Evolutionary conservation across 2,888 invertebrate species (phyloP).

Genomic region (Corbicula japonica): DNA sequence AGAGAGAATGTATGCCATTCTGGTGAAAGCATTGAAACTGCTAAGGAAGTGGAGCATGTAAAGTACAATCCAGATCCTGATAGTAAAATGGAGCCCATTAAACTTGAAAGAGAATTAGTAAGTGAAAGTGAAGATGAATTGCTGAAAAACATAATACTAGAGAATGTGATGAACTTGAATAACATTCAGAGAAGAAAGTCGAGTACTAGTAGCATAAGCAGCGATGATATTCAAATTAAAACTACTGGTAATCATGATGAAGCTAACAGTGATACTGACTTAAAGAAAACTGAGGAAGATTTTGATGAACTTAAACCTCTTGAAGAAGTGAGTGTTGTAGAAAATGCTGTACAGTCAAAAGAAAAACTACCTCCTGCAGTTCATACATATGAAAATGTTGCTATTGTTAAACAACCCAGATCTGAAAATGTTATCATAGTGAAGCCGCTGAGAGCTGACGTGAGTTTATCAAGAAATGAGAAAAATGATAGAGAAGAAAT

Average conservation of each 20-base stretch:
- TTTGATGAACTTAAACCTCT: neutral
- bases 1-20: no score
- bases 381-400: constrained; percentile 20
- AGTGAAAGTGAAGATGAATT: constrained; percentile 55
- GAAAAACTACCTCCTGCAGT: no score
- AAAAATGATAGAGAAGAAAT: neutral
- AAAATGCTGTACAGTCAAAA: neutral
- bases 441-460: no score
- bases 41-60: no score
- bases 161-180: constrained; percentile 28
- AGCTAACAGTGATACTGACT: neutral
- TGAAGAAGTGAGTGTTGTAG: neutral
- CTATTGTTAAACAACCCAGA: neutral
- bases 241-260: neutral
- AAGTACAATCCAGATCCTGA: no score
- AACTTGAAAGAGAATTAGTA: neutral
- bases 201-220: constrained; percentile 21
- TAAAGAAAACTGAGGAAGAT: neutral
- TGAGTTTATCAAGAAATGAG: neutral
- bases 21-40: no score
- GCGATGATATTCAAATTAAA: no score
- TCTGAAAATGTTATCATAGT: neutral
- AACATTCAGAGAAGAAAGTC: constrained; percentile 33
- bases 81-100: constrained; percentile 10
- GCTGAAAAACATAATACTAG: constrained; percentile 40